Conservation (phyloP, 1,140 invertebrate species). For the Tetranychus urticae region DNA sequence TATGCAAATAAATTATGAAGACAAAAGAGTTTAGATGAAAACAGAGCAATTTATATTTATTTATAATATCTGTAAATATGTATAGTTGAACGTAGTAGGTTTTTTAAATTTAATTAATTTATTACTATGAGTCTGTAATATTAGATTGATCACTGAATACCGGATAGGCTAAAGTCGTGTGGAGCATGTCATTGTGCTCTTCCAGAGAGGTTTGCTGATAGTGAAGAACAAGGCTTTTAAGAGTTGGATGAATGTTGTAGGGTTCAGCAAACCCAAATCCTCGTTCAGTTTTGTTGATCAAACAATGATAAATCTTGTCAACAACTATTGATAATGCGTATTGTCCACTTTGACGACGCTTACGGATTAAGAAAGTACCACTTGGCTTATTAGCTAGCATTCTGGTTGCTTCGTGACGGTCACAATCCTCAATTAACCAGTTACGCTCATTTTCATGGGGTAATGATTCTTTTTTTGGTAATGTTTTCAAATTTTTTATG, state of each 20-base stretch:
- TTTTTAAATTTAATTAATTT: background rate
- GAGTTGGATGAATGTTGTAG: slow-evolving; percentile 60
- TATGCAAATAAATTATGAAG: no score
- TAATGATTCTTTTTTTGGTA: background rate
- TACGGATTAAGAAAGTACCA: slow-evolving; percentile 73
- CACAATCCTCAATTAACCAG: slow-evolving; percentile 46
- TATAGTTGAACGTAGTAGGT: no score
- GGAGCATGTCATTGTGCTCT: slow-evolving; percentile 73
- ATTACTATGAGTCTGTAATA: background rate
- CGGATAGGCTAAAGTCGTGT: slow-evolving; percentile 50
- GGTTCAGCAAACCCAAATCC: slow-evolving; percentile 86
- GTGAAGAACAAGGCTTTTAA: slow-evolving; percentile 66
- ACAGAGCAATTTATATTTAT: no score
- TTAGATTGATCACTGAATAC: slow-evolving; percentile 21
- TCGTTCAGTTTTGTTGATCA: slow-evolving; percentile 58
- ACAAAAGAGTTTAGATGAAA: no score
- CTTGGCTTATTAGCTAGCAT: slow-evolving; percentile 41
- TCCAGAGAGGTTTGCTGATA: slow-evolving; percentile 76
- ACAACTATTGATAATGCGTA: slow-evolving; percentile 77
- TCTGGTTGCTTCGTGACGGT: slow-evolving; percentile 45
- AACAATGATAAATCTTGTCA: slow-evolving; percentile 69
- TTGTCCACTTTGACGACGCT: slow-evolving; percentile 30
- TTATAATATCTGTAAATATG: no score
- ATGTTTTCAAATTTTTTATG: background rate
- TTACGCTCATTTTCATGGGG: slow-evolving; percentile 17